These are phyloP conservation scores for Sebastes oblongus DNA, from an alignment of 2,797 vertebrate genomes.

Conservation along the genomic window DNA sequence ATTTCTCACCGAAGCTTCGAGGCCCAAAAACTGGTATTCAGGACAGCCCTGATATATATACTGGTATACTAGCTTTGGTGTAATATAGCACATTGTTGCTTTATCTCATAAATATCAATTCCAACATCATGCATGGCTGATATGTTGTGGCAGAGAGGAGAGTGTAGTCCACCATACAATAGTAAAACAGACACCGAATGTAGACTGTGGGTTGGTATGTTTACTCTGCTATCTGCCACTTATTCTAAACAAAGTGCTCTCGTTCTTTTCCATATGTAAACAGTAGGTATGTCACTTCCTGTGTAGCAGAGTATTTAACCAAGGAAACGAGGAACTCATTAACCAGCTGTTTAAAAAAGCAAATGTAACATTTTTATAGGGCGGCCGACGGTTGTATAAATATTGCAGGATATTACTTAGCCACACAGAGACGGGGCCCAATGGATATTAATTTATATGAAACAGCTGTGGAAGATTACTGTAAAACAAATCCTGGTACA, in stretches of 20 bases:
- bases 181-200: neutral
- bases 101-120: neutral
- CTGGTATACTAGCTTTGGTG: neutral
- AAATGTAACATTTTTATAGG: constrained; percentile 16
- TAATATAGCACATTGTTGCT: neutral
- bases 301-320: neutral
- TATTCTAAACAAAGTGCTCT: constrained; percentile 8
- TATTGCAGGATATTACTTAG: constrained; percentile 9
- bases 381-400: neutral
- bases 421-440: neutral
- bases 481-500: constrained; percentile 1
- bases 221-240: neutral
- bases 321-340: neutral
- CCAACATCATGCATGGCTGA: neutral
- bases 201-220: neutral
- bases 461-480: neutral
- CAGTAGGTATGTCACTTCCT: neutral
- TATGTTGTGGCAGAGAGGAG: neutral
- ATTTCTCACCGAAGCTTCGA: too few relatives aligned
- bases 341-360: constrained; percentile 12
- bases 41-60: too few relatives aligned
- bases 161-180: neutral
- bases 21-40: too few relatives aligned
- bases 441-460: neutral
- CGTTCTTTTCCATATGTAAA: constrained; percentile 5